Evolutionary conservation across 2,888 invertebrate genomes (phyloP).

Genomic region (Coelinius sp.): DNA sequence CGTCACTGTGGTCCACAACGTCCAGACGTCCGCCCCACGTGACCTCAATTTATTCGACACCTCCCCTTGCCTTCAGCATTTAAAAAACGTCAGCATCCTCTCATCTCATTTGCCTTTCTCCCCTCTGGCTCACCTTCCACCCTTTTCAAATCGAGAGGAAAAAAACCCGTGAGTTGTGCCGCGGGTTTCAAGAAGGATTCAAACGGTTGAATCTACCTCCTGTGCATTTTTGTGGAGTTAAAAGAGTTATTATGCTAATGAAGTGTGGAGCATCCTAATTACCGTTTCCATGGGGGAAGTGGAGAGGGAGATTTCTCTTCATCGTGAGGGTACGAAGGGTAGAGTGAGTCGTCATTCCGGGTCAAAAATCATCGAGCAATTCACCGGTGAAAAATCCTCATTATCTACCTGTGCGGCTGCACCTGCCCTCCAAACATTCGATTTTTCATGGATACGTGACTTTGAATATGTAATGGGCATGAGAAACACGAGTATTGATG

Average conservation of each 20-base stretch:
- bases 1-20: slow-evolving; percentile 59
- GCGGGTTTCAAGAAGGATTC: neutral
- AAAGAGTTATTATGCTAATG: slow-evolving; percentile 69
- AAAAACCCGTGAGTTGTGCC: slow-evolving; percentile 29
- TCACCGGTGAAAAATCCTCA: slow-evolving; percentile 46
- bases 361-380: slow-evolving; percentile 40
- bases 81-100: slow-evolving; percentile 54
- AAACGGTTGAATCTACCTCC: slow-evolving; percentile 21
- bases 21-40: slow-evolving; percentile 67
- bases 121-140: neutral
- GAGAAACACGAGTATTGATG: neutral
- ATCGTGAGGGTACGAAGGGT: slow-evolving; percentile 32
- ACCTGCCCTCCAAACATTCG: slow-evolving; percentile 40
- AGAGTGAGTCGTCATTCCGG: slow-evolving; percentile 34
- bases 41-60: slow-evolving; percentile 71
- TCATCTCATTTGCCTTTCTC: too few relatives aligned
- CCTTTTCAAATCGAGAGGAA: neutral
- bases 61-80: slow-evolving; percentile 67
- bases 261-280: slow-evolving; percentile 57
- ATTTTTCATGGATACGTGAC: slow-evolving; percentile 40
- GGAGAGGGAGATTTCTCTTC: neutral
- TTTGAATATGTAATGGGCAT: neutral
- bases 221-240: slow-evolving; percentile 49
- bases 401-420: slow-evolving; percentile 46
- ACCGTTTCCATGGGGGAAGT: slow-evolving; percentile 40